Base-by-base conservation (phyloP, 1,140 invertebrate genomes). In the Hormaphis cornu region DNA sequence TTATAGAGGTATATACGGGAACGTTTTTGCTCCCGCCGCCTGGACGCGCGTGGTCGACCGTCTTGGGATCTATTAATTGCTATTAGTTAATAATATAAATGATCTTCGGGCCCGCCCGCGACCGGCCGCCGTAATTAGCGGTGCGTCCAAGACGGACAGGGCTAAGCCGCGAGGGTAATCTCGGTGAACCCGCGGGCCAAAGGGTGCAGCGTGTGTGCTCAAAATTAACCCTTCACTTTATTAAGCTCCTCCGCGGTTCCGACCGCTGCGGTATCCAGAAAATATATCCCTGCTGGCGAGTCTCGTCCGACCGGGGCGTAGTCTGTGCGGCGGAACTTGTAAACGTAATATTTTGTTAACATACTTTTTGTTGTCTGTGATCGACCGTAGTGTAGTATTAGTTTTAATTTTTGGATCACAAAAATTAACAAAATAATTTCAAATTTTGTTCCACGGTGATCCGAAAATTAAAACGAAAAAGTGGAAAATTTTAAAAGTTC, bases 61-160 rank as follows among this genome's bases (percentile, higher is more conserved):
- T 63, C 59, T 16, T 48, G 59, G 59, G 59, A 63, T 63, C 59
- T 63, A 63, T 63, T 63, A 63, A 63, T 63, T 48, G 59, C 59
- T 63, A 63, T 63, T 63, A 63, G 59, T 63, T 63, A 63, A 63
- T n/a, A n/a, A n/a, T 63, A 63, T 48, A 63, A 63, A 63, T 63
- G 59, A 63, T 63, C 59, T 63, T 63, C 59, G 59, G 42, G 33
- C 59, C 35, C 56, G 16, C 26, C 59, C 16, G 59, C 59, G 5
- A 40, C 20, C 33, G 35, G 14, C 54, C 33, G 54, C 16, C 59
- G 26, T 61, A 63, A 63, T 63, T 63, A 63, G 59, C 42, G 59
- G 59, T 48, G n/a, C 53, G 24, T 30, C 59, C 18, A 56, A 56
- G 7, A 20, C 59, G 59, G 59, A 30, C 59, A 44, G 24, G 24